Base-by-base conservation (phyloP, 2,797 vertebrate genomes). In the Poeciliopsis paucimaculata region DNA sequence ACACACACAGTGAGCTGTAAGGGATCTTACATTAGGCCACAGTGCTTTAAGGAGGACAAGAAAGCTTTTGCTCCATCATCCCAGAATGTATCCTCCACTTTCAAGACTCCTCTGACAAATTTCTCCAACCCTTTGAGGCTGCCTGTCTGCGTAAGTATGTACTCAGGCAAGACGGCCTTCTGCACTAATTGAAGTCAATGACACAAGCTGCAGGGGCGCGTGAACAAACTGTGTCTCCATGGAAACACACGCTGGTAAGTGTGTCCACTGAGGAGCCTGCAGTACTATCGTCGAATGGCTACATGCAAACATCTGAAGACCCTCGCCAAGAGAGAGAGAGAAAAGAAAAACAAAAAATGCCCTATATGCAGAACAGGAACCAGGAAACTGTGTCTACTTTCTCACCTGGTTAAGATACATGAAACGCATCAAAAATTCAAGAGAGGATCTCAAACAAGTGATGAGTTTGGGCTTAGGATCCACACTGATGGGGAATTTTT, bases 181-280 rank as follows among this genome's bases (percentile, higher is more conserved):
- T 87, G 91, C 83, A 84, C 92, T 95, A 95, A 95, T 94, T 93
- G 91, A 94, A 95, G 93, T 95, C 95, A 95, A 95, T 92, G 91
- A 93, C 92, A 92, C 87, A 82, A 87, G 88, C 92, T 91, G 89
- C 88, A 83, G 92, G 86, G 88, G 88, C 72, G 87, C 84, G 68
- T 78, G 90, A 94, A 89, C 83, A 91, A 92, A 94, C 84, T 16
- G 87, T 15, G 84, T 96, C 92, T 93, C 95, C 95, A 96, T 96
- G 95, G 95, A 95, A 96, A 96, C 95, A 84, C 83, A 90, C 53
- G 71, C 83, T 90, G 87, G 85, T 79, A 84, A 93, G 89, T 77
- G 75, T 82, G 91, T 90, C 85, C 90, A 68, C 81, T 47, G 84
- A 86, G 83, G 78, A 88, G 89, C 90, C 89, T 77, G 84, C 86